Percentiles rank a stretch among this genome's conserved stretches.
Evolutionary conservation across 53 echinoderm and acorn worm species (phyloP).

Genomic region (Echinarachnius parma): DNA sequence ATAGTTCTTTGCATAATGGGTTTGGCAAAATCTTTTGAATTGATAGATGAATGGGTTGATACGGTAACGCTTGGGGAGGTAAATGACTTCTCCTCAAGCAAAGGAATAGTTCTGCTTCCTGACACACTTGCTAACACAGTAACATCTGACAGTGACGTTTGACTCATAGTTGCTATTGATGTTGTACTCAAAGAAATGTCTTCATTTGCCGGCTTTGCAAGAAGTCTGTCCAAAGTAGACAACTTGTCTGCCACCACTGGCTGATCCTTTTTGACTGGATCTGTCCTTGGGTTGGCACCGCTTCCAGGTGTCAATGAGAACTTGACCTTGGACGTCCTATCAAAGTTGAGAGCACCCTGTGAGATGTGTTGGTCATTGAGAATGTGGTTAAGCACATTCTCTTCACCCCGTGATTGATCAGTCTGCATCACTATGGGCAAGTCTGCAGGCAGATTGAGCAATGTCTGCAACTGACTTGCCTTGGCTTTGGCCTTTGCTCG

Average conservation of each 20-base stretch:
- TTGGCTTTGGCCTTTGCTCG: constrained; percentile 42
- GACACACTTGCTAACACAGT: not conserved
- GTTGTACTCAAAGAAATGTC: not conserved
- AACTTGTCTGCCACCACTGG: constrained; percentile 3
- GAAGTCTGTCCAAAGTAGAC: constrained; percentile 15
- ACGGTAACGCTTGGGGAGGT: not conserved
- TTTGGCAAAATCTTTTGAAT: not conserved
- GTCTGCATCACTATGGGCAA: constrained; percentile 46
- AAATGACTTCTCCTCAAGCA: not conserved
- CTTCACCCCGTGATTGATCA: not conserved
- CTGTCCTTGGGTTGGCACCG: not conserved
- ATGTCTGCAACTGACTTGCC: constrained; percentile 50
- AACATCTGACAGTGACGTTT: constrained; percentile 7
- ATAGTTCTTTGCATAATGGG: constrained; percentile 9
- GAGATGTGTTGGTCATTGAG: constrained; percentile 14
- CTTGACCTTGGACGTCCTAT: constrained; percentile 30
- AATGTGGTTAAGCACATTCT: constrained; percentile 41
- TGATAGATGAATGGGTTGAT: not conserved
- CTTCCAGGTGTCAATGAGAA: constrained; percentile 17
- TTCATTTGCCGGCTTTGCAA: constrained; percentile 10
- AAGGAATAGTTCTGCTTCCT: not conserved
- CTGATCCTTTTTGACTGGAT: not conserved
- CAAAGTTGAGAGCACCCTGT: constrained; percentile 7
- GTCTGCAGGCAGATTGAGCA: constrained; percentile 56
- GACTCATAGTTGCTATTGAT: constrained; percentile 3